Evolutionary conservation across 2,113 vertebrate species (phyloP).

Genomic region (Eublepharis macularius): DNA sequence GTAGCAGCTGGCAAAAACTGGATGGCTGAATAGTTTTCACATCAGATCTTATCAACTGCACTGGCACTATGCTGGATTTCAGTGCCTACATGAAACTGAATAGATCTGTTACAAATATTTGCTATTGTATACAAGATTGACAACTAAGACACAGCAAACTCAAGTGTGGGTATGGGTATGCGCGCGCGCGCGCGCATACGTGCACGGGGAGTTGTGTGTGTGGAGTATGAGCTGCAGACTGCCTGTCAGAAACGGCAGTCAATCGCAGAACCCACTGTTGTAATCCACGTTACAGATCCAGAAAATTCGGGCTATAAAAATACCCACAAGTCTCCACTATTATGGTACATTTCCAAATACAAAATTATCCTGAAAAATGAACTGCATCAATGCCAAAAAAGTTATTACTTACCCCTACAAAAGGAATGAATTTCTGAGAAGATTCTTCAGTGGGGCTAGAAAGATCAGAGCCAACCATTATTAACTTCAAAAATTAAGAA

Average conservation of each 20-base stretch:
- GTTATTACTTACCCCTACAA: constrained; percentile 87
- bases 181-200: too few relatives aligned
- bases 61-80: too few relatives aligned
- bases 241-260: not conserved
- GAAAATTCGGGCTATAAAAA: not conserved
- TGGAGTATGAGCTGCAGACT: not conserved
- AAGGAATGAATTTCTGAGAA: constrained; percentile 97
- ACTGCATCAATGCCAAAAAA: not conserved
- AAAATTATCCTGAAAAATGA: not conserved
- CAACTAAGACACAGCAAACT: not conserved
- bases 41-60: too few relatives aligned
- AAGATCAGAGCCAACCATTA: constrained; percentile 55
- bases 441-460: constrained; percentile 94
- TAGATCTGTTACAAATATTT: too few relatives aligned
- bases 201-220: too few relatives aligned
- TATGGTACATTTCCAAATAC: not conserved
- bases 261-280: not conserved
- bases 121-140: too few relatives aligned
- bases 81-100: too few relatives aligned
- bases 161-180: too few relatives aligned
- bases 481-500: rapidly evolving
- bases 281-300: not conserved
- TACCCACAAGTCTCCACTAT: not conserved
- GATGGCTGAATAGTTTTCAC: too few relatives aligned
- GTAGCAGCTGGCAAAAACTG: too few relatives aligned